Evolutionary conservation across 2,888 invertebrate species (phyloP), one percentile per base, ranked within the genome.

Genomic region (Polydrusus tereticollis): DNA sequence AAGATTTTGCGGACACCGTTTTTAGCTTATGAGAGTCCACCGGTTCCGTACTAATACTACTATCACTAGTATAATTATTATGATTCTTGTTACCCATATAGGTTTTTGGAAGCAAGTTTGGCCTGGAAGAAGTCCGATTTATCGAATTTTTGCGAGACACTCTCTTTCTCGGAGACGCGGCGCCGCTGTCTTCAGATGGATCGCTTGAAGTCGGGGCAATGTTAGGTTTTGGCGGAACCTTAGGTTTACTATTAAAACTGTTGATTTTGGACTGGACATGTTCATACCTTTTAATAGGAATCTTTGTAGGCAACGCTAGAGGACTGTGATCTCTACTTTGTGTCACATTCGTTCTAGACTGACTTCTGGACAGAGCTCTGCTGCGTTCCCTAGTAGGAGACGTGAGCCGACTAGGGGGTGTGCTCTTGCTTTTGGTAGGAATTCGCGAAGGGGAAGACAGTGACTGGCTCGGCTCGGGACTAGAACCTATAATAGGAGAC

Each of bases 221-320:
- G 78, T 78, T 78, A 29, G 83, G 82, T 80, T 84, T 85, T 66
- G 82, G 82, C 83, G 84, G 85, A 83, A 85, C 84, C 83, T 85
- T 85, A 59, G 79, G 76, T 77, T 80, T 81, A 55, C 12, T 55
- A 77, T 77, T 82, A 75, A 80, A 83, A 79, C 82, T 84, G 77
- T 86, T 85, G 50, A 86, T 83, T 82, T 85, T 86, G 36, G 86
- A 81, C 75, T 83, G 83, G 29, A 86, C 82, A 73, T 85, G 83
- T 74, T 80, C 82, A 72, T 84, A 86, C 58, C 76, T 79, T 47
- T 80, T 81, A 6, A 78, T 65, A 14, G 84, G 82, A 16, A 80
- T 80, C 74, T 81, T 81, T 6, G 82, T 80, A 45, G 84, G 83
- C 5, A 84, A 82, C 23, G 84, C 26, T 21, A 58, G 29, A 47